Conservation (phyloP, 2,888 invertebrate genomes). For the Tetranychus truncatus region DNA sequence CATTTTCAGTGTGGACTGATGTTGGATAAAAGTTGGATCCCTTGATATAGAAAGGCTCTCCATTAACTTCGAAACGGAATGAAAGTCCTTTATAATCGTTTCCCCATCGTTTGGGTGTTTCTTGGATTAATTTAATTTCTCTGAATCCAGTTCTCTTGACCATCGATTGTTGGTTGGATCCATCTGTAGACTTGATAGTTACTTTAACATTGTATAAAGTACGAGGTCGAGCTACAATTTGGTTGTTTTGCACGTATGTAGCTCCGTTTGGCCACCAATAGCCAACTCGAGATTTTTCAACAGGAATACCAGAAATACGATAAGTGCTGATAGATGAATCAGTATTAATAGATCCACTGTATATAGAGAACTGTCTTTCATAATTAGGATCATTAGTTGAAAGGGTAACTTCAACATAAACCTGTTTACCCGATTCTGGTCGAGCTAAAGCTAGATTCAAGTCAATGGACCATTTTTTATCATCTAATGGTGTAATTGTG, state of each 20-base stretch:
- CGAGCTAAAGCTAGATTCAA: neutral
- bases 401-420: neutral
- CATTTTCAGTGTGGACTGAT: slow-evolving; percentile 55
- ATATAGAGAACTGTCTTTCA: neutral
- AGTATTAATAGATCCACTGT: neutral
- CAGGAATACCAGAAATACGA: neutral
- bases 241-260: neutral
- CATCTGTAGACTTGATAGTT: slow-evolving; percentile 23
- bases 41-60: slow-evolving; percentile 71
- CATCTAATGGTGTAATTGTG: neutral
- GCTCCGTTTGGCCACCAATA: slow-evolving; percentile 86
- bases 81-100: slow-evolving; percentile 42
- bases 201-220: slow-evolving; percentile 6
- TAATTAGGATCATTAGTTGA: neutral
- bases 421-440: neutral
- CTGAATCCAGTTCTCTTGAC: slow-evolving; percentile 59
- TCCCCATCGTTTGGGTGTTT: neutral
- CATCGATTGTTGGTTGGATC: slow-evolving; percentile 33
- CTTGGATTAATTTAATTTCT: slow-evolving; percentile 61
- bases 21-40: slow-evolving; percentile 86
- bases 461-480: neutral
- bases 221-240: neutral
- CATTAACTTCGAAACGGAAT: slow-evolving; percentile 75
- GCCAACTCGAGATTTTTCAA: slow-evolving; percentile 13
- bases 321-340: neutral